Base-by-base conservation (phyloP, 1,140 invertebrate species). In the Listronotus oregonensis region DNA sequence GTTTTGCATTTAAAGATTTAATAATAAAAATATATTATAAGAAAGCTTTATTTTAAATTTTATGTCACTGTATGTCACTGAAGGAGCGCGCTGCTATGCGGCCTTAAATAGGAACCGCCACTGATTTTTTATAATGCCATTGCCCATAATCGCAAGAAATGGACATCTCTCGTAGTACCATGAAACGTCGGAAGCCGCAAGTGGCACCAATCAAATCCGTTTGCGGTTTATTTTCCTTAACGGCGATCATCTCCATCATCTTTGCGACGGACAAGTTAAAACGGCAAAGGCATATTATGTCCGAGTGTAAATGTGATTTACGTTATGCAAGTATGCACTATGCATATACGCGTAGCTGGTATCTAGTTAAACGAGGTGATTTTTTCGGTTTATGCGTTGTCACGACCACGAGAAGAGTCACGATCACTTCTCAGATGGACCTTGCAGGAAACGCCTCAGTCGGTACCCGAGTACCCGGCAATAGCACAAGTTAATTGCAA, bases 361-460 rank as follows among this genome's bases (percentile, higher is more conserved):
- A 72, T 68, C 72, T 68, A 72, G 66, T 73, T 73, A 70, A 68
- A 73, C 70, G 68, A 59, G 60, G 63, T 67, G 58, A 74, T 75
- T 75, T 73, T 72, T 56, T 54, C 40, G 51, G 54, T 68, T 63
- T 64, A 67, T 74, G 40, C 58, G 58, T 60, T 60, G 74, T 76
- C 74, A 76, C 73, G 74, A 76, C 71, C 69, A 55, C 62, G 21
- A 65, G 60, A 63, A 69, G 50, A 72, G 74, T 76, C 74, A 76
- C 74, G 74, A 76, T 68, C 69, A 68, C 64, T 68, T 49, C 68
- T 65, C 64, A 66, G 71, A 72, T 70, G 71, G 66, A 72, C 70
- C 64, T 67, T 58, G 63, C 54, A 70, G 68, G 70, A 59, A 70
- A 72, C 71, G 71, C 65, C 68, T 69, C 55, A 51, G 17, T 50